Conservation (phyloP, 2,888 invertebrate species). For the Idaea straminata region DNA sequence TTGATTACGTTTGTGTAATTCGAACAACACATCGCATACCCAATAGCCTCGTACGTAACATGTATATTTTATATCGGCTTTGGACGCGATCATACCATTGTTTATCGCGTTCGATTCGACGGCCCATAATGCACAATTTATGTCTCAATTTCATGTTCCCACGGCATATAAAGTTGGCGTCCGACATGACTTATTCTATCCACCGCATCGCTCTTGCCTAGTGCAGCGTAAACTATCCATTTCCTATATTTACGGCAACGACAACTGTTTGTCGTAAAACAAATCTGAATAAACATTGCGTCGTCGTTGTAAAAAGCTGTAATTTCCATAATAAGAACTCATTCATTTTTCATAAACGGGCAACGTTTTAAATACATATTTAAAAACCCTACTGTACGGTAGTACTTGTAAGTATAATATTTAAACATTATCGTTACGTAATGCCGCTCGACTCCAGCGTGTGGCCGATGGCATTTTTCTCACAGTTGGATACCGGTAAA, state of each 20-base stretch:
- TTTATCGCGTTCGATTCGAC: constrained; percentile 19
- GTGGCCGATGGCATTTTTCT: constrained; percentile 32
- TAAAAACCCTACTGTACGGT: background rate
- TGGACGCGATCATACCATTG: constrained; percentile 26
- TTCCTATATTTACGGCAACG: background rate
- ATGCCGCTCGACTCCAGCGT: constrained; percentile 26
- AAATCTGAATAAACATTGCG: background rate
- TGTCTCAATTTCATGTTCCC: constrained; percentile 41
- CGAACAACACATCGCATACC: background rate
- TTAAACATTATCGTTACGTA: constrained; percentile 17
- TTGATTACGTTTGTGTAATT: too few relatives aligned
- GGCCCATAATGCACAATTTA: constrained; percentile 30
- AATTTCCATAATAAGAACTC: background rate
- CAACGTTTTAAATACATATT: background rate
- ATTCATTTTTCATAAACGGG: background rate
- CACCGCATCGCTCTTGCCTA: background rate
- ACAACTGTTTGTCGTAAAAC: background rate
- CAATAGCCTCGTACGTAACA: background rate
- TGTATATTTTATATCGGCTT: constrained; percentile 18
- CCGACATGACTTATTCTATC: constrained; percentile 20
- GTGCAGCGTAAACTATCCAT: background rate
- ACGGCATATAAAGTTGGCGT: constrained; percentile 30
- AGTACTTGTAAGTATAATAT: constrained; percentile 1
- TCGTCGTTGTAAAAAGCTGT: background rate
- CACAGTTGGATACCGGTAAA: constrained; percentile 34